These are phyloP conservation scores for Athripsodes cinereus DNA, from an alignment of 2,888 invertebrate genomes.

Conservation along the genomic window DNA sequence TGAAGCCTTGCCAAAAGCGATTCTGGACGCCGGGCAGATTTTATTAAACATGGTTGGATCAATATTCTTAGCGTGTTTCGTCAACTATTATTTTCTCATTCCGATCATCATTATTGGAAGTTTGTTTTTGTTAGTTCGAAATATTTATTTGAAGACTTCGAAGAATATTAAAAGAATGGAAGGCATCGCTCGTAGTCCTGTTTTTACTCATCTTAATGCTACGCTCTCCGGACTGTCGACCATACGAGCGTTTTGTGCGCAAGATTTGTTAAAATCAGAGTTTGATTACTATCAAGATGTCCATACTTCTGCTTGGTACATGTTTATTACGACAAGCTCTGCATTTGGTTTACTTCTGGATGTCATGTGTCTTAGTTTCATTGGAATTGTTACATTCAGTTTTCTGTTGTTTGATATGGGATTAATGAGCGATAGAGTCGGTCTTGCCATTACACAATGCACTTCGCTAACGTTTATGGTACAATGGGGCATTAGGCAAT, in stretches of 20 bases:
- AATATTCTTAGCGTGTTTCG: constrained; percentile 55
- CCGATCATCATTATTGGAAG: constrained; percentile 52
- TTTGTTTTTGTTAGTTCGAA: constrained; percentile 54
- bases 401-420: constrained; percentile 48
- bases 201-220: constrained; percentile 78
- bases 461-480: constrained; percentile 54
- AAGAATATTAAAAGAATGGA: constrained; percentile 62
- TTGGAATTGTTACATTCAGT: constrained; percentile 58
- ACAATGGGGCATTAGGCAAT: constrained; percentile 77
- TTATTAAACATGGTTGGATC: constrained; percentile 48
- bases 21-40: constrained; percentile 59
- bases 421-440: constrained; percentile 52
- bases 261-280: constrained; percentile 57
- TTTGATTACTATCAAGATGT: constrained; percentile 55
- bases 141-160: constrained; percentile 61
- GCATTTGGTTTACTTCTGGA: constrained; percentile 64
- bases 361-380: constrained; percentile 56
- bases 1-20: constrained; percentile 64
- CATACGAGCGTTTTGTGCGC: constrained; percentile 65
- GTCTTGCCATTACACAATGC: constrained; percentile 60
- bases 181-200: constrained; percentile 69
- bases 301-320: constrained; percentile 61
- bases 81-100: constrained; percentile 51
- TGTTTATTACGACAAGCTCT: constrained; percentile 55
- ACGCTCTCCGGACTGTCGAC: constrained; percentile 71